phyloP scores from a whole-genome alignment of 2,797 vertebrate species.

The Anas capensis region DNA sequence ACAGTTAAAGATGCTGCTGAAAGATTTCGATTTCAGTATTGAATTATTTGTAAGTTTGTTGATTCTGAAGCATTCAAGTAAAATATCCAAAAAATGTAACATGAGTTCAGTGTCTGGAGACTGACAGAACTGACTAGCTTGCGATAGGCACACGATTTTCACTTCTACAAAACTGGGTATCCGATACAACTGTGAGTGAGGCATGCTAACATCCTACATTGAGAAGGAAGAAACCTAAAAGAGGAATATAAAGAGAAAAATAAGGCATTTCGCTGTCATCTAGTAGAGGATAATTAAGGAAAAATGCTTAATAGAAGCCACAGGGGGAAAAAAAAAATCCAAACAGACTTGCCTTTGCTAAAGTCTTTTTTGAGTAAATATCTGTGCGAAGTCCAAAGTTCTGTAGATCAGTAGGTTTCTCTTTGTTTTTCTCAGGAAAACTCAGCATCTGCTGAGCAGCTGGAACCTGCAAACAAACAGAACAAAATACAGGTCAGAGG shows the following conservation, averaged over 20 bases:
- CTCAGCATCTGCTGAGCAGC: conserved; percentile 92
- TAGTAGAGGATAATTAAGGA: not conserved
- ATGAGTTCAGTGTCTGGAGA: not conserved
- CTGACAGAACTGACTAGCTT: fast-evolving
- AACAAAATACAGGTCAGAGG: not conserved
- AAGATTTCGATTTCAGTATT: not conserved
- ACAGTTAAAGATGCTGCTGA: not conserved
- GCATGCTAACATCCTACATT: fast-evolving
- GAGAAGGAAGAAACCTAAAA: fast-evolving
- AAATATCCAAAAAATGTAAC: fast-evolving
- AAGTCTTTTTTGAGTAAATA: conserved; percentile 92
- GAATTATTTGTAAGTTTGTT: fast-evolving
- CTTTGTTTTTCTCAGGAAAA: conserved; percentile 93
- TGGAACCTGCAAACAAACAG: conserved; percentile 81
- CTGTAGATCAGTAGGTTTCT: conserved; percentile 93
- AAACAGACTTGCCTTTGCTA: conserved; percentile 82
- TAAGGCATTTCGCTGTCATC: fast-evolving
- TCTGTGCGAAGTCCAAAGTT: conserved; percentile 95
- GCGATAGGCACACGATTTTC: fast-evolving
- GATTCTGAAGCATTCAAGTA: not conserved
- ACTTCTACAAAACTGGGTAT: not conserved
- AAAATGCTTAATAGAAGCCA: not conserved
- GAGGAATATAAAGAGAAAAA: not conserved
- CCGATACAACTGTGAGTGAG: not conserved
- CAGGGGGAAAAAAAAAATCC: not conserved